Evolutionary conservation across 2,888 invertebrate species (phyloP).

Genomic region (Argyresthia goedartella): DNA sequence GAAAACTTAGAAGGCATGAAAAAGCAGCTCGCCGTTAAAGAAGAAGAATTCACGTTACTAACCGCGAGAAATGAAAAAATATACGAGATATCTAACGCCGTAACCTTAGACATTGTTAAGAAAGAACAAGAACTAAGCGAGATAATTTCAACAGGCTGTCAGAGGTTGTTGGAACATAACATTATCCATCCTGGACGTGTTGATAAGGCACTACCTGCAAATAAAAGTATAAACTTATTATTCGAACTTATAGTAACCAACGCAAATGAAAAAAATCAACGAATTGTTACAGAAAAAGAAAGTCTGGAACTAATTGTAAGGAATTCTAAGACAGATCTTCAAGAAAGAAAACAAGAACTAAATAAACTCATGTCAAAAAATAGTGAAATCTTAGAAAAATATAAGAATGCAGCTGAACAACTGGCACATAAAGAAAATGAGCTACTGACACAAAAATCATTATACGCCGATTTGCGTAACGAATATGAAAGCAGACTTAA

Average conservation of each 20-base stretch:
- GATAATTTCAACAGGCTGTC: slow-evolving; percentile 26
- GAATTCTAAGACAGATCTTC: slow-evolving; percentile 21
- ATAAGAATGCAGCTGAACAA: too few species aligned
- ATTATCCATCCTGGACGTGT: slow-evolving; percentile 24
- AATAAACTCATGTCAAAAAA: slow-evolving; percentile 19
- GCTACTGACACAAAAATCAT: too few species aligned
- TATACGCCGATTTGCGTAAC: too few species aligned
- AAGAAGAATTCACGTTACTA: slow-evolving; percentile 38
- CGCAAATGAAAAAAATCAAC: slow-evolving; percentile 4
- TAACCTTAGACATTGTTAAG: slow-evolving; percentile 43
- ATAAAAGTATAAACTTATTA: slow-evolving; percentile 25
- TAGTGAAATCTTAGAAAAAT: slow-evolving; percentile 9
- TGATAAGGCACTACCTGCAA: slow-evolving; percentile 22
- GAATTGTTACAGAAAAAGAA: slow-evolving; percentile 8
- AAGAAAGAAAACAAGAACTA: slow-evolving; percentile 29
- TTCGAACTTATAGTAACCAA: slow-evolving; percentile 26
- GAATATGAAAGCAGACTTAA: slow-evolving; percentile 13
- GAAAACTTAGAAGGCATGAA: slow-evolving; percentile 31
- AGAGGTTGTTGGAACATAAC: slow-evolving; percentile 27
- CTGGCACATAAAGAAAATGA: too few species aligned
- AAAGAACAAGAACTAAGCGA: slow-evolving; percentile 37
- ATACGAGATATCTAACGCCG: slow-evolving; percentile 43
- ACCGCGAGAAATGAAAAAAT: slow-evolving; percentile 39
- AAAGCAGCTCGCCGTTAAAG: slow-evolving; percentile 31
- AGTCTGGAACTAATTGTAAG: slow-evolving; percentile 25